Base-by-base conservation (phyloP, 2,113 vertebrate genomes). In the Siphamia tubifer region DNA sequence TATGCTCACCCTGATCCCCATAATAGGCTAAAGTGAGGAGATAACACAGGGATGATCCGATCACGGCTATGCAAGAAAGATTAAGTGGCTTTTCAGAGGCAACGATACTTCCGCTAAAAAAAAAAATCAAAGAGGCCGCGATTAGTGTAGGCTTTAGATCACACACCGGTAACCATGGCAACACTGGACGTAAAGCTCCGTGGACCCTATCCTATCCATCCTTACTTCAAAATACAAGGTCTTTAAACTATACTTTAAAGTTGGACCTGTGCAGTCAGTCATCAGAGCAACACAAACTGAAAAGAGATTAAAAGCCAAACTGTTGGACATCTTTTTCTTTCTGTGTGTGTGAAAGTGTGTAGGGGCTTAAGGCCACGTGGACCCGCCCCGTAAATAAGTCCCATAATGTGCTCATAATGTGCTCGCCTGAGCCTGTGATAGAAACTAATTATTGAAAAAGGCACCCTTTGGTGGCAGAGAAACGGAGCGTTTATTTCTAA, bases 41-140 rank as follows among this genome's bases (percentile, higher is more conserved):
- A 88, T 89, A 88, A 91, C 89, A 90, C 77, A 4, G 69, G 82
- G 85, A 86, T 90, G 89, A 92, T 90, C 81, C 78, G 88, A 89
- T 92, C 88, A 89, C 48, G 38, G 84, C 69, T 72, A 80, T 83
- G 81, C 71, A 30, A 43, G 21, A 38, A 77, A 79, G 88, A 89
- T 90, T 86, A 90, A 64, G 64, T 54, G 62, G 70, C 82, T 65
- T 90, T 87, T 84, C 65, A 82, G 51, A 68, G 49, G 44, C 69
- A 57, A 40, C 64, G 76, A 85, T 72, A 84, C 82, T 90, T 88
- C 80, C 87, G 83, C 69, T 89, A 83, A 10, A 76, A 84, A 85
- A 88, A 83, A 10, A 76, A 84, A 85, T 85, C 73, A 81, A 81
- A 80, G 73, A 66, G 49, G 52, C 57, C 52, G 45, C 67, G 82